These are phyloP conservation scores for Danio jaintianensis DNA, from an alignment of 2,797 vertebrate species.

Conservation along the genomic window DNA sequence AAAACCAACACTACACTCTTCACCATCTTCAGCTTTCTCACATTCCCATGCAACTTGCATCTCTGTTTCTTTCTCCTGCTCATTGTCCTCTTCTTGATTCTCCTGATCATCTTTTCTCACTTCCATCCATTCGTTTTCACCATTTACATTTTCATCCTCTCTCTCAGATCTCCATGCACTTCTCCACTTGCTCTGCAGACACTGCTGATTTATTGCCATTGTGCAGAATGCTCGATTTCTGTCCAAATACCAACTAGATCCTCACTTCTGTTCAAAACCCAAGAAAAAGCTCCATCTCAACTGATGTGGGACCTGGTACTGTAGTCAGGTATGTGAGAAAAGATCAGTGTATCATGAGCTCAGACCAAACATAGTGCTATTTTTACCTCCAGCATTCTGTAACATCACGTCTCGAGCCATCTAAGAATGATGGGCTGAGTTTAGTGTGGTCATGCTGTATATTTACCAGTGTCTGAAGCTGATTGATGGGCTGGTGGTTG, in stretches of 20 bases:
- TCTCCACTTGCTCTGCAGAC: neutral
- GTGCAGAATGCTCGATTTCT: neutral
- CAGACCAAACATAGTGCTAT: slow-evolving; percentile 53
- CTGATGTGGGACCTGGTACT: neutral
- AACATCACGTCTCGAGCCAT: slow-evolving; percentile 56
- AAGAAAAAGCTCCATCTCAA: neutral
- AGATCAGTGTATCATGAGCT: neutral
- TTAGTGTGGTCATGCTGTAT: neutral
- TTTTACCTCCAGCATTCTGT: slow-evolving; percentile 50
- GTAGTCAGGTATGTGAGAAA: neutral
- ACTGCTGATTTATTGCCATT: slow-evolving; percentile 14
- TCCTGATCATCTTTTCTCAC: neutral
- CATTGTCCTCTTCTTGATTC: neutral
- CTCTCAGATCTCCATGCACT: neutral
- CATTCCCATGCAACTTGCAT: neutral
- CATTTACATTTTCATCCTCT: neutral
- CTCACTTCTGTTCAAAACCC: neutral
- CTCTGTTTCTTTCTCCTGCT: neutral
- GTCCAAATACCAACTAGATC: neutral
- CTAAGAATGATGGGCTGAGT: slow-evolving; percentile 49
- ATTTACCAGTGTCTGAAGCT: neutral
- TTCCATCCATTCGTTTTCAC: neutral
- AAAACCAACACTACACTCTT: neutral
- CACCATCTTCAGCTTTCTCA: neutral
- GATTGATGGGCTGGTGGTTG: neutral